Evolutionary conservation across 2,888 invertebrate genomes (phyloP), one percentile per base, ranked within the genome.

Genomic region (Teinopalpus imperialis): DNA sequence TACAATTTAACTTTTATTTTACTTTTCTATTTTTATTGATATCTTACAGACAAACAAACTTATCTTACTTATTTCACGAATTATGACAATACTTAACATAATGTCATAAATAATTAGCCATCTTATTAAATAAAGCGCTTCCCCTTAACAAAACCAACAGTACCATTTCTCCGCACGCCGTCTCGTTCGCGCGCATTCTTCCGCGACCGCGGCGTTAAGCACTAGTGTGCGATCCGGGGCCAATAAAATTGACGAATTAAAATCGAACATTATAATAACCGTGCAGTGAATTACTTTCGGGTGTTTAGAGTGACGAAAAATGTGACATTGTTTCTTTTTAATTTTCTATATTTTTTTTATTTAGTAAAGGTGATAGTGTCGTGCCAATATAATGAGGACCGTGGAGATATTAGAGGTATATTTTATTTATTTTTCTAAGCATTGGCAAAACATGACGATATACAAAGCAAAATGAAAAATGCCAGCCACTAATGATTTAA

Each of bases 371-470:
- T 49, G 53, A 53, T 42, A 36, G 47, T 47, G 55, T 52, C 48
- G 29, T 27, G 53, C 54, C 52, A 31, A 51, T 40, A 48, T 32
- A 36, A 71, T 72, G 72, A 69, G 66, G 59, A 69, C 63, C 49
- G 55, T 69, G 51, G 69, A 71, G 49, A 62, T 63, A 59, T 59
- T 68, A 29, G 70, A 72, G 74, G 74, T 74, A 60, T 48, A 29
- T 59, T n/a, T n/a, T n/a, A n/a, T n/a, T n/a, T n/a, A n/a, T n/a
- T n/a, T n/a, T n/a, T n/a, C n/a, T n/a, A n/a, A n/a, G n/a, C n/a
- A n/a, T n/a, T n/a, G n/a, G n/a, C n/a, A n/a, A n/a, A n/a, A n/a
- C n/a, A n/a, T n/a, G n/a, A n/a, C n/a, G n/a, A n/a, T n/a, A n/a
- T n/a, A n/a, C n/a, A n/a, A n/a, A n/a, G n/a, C n/a, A n/a, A n/a